phyloP scores from a whole-genome alignment of 2,888 invertebrate genomes.

The Saturnia pavonia region DNA sequence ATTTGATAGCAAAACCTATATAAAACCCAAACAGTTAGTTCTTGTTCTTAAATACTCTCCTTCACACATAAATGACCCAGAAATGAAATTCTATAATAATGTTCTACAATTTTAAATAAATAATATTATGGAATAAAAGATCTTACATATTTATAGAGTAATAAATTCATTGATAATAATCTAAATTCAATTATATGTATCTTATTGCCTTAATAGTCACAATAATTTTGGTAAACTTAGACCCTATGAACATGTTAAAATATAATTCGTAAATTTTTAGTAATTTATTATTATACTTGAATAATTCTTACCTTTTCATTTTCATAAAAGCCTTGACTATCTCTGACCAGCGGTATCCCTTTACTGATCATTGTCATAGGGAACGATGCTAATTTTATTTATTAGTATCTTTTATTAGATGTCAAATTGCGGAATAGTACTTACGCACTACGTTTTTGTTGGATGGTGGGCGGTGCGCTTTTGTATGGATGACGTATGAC shows the following conservation, averaged over 20 bases:
- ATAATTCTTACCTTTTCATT: neutral
- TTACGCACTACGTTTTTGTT: constrained; percentile 36
- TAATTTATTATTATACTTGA: neutral
- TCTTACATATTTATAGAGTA: too few relatives aligned
- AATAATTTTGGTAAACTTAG: neutral
- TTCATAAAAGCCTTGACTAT: neutral
- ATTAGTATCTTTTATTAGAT: constrained; percentile 67
- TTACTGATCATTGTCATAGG: constrained; percentile 40
- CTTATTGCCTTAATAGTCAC: too few relatives aligned
- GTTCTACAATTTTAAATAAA: too few relatives aligned
- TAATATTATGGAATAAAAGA: too few relatives aligned
- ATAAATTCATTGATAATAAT: neutral
- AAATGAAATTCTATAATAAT: too few relatives aligned
- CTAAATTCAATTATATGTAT: too few relatives aligned
- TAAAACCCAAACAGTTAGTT: too few relatives aligned
- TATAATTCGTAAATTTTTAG: neutral
- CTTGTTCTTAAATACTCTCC: too few relatives aligned
- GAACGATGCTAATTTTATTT: constrained; percentile 74
- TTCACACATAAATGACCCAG: too few relatives aligned
- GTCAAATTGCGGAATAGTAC: constrained; percentile 67
- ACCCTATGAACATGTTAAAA: neutral
- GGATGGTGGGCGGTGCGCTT: constrained; percentile 54
- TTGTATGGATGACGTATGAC: constrained; percentile 49
- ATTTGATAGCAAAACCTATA: too few relatives aligned
- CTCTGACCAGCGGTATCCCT: neutral